Conservation (phyloP, 2,797 vertebrate species). For the Lycodopsis pacificus region DNA sequence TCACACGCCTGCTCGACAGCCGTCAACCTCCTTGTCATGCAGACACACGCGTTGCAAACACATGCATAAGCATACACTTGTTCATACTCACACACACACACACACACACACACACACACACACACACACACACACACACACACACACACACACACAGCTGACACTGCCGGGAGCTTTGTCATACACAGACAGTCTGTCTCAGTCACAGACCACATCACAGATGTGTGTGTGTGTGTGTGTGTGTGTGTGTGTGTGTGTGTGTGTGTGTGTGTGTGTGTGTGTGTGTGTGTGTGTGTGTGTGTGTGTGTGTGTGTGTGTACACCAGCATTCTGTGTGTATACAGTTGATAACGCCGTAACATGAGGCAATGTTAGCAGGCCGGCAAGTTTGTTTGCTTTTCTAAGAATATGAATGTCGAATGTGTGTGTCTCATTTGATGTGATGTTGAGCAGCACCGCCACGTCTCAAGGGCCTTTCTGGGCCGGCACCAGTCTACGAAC, state of each 20-base stretch:
- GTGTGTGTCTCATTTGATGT: neutral
- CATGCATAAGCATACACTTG: constrained; percentile 20
- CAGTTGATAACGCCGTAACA: neutral
- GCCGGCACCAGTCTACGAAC: neutral
- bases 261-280: neutral
- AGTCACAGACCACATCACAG: constrained; percentile 12
- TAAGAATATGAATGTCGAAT: too few relatives aligned
- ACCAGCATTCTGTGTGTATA: too few relatives aligned
- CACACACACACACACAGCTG: constrained; percentile 7
- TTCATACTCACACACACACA: constrained; percentile 4
- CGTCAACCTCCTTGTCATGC: constrained; percentile 23
- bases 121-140: constrained; percentile 5
- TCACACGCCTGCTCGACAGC: constrained; percentile 14
- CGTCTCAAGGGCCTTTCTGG: neutral
- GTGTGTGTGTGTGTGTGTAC: neutral
- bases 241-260: neutral
- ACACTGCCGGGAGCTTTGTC: constrained; percentile 11
- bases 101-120: constrained; percentile 2
- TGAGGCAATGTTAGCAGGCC: neutral
- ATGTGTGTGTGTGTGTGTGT: neutral
- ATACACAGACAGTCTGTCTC: constrained; percentile 4
- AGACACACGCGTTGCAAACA: constrained; percentile 19
- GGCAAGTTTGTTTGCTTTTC: neutral
- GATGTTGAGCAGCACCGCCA: neutral
- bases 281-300: too few relatives aligned